A percentile compares a stretch with the other conserved stretches of the same genome.
These are phyloP conservation scores for Labeo calbasu DNA, from an alignment of 2,797 vertebrate genomes.

Conservation along the genomic window DNA sequence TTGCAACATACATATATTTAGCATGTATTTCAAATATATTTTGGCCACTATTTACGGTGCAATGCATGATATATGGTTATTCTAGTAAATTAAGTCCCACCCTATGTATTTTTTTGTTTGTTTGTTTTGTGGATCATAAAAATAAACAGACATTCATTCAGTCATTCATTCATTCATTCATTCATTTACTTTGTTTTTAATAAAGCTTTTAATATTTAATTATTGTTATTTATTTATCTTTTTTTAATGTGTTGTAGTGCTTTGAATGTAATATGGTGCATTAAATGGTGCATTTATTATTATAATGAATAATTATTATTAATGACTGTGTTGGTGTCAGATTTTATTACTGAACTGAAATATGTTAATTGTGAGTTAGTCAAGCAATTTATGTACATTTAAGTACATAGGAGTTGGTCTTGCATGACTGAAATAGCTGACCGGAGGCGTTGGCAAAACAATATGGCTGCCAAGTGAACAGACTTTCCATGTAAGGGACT, in stretches of 20 bases:
- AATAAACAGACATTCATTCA: neutral
- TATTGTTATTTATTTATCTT: neutral
- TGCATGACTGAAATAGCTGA: neutral
- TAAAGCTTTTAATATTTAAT: neutral
- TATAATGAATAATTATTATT: neutral
- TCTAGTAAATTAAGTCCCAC: neutral
- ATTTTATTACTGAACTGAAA: neutral
- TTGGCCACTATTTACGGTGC: no score
- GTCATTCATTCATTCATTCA: no score
- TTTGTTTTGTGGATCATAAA: neutral
- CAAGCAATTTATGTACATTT: neutral
- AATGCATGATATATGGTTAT: neutral
- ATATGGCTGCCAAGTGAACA: conserved; percentile 8
- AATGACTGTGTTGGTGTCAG: neutral
- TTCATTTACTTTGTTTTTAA: no score
- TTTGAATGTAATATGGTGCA: neutral
- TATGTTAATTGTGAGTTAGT: neutral
- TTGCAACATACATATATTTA: no score
- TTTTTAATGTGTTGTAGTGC: neutral
- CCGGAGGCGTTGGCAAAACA: neutral
- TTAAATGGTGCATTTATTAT: neutral
- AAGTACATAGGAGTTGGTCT: neutral
- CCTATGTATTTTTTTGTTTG: no score
- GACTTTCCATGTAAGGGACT: neutral
- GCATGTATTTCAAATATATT: no score